A percentile compares a stretch with the other conserved stretches of the same genome.
Evolutionary conservation across 2,888 invertebrate genomes (phyloP).

Genomic region (Thymelicus sylvestris): DNA sequence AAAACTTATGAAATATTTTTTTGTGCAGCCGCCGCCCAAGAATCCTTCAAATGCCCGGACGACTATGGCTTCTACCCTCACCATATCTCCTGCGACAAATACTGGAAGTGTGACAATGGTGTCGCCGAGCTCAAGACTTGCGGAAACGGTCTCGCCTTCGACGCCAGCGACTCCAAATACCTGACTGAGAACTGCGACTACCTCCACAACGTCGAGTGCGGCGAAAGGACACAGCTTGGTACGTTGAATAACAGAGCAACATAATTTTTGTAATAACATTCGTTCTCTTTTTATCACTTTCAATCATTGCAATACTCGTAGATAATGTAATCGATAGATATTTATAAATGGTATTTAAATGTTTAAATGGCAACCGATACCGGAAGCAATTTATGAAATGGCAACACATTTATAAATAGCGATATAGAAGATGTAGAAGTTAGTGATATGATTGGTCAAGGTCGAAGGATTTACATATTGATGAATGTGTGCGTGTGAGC

Average conservation of each 20-base stretch:
- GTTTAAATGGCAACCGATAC: slow-evolving; percentile 16
- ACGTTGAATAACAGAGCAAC: slow-evolving; percentile 54
- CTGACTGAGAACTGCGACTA: slow-evolving; percentile 98
- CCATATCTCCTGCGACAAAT: slow-evolving; percentile 95
- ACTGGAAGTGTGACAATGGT: slow-evolving; percentile 97
- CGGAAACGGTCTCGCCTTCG: slow-evolving; percentile 97
- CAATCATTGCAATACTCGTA: neutral
- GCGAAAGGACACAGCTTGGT: slow-evolving; percentile 94
- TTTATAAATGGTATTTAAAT: slow-evolving; percentile 17
- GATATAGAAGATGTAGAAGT: slow-evolving; percentile 19
- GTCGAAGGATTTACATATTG: slow-evolving; percentile 58
- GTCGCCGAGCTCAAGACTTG: slow-evolving; percentile 95
- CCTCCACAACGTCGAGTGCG: slow-evolving; percentile 97
- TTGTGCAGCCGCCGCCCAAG: slow-evolving; percentile 89
- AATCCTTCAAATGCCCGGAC: slow-evolving; percentile 96
- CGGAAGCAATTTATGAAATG: slow-evolving; percentile 30
- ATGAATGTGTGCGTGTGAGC: slow-evolving; percentile 58
- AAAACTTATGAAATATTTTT: slow-evolving; percentile 37
- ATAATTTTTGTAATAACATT: slow-evolving; percentile 3
- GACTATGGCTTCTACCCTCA: slow-evolving; percentile 98
- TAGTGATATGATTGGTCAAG: slow-evolving; percentile 58
- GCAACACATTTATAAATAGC: slow-evolving; percentile 13
- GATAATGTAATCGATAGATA: slow-evolving; percentile 15
- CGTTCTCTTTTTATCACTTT: slow-evolving; percentile 8
- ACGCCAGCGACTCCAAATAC: slow-evolving; percentile 94